A percentile compares a stretch with the other conserved stretches of the same genome.
Conservation (phyloP, 2,888 invertebrate genomes). For the Allygus modestus region DNA sequence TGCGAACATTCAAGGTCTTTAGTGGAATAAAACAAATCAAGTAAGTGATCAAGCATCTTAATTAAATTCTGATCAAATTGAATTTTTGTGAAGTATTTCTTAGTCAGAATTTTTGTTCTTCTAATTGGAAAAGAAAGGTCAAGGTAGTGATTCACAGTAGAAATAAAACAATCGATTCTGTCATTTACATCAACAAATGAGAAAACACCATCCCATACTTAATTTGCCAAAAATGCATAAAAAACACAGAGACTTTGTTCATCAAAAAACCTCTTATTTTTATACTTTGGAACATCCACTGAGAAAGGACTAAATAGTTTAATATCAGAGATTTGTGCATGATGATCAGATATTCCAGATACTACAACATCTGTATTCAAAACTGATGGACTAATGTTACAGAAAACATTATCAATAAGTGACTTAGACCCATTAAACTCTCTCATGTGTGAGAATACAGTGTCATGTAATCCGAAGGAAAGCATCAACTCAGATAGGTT, state of each 20-base stretch:
- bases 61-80: neutral
- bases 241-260: neutral
- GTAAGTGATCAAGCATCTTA: neutral
- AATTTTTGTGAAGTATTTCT: neutral
- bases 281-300: neutral
- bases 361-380: too few relatives aligned
- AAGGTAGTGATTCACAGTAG: neutral
- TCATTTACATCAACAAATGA: neutral
- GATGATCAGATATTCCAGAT: conserved; percentile 15
- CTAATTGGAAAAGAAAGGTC: neutral
- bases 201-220: neutral
- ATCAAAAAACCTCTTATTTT: neutral
- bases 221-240: neutral
- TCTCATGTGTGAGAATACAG: neutral
- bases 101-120: neutral
- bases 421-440: too few relatives aligned
- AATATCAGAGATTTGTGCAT: neutral
- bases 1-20: neutral
- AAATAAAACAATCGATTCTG: neutral
- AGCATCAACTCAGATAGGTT: neutral
- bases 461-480: conserved; percentile 6
- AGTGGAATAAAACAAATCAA: neutral
- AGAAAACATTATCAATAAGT: neutral
- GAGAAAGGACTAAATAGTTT: neutral
- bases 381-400: neutral